phyloP scores from a whole-genome alignment of 2,797 vertebrate species.

The Enteromius unitaeniatus region DNA sequence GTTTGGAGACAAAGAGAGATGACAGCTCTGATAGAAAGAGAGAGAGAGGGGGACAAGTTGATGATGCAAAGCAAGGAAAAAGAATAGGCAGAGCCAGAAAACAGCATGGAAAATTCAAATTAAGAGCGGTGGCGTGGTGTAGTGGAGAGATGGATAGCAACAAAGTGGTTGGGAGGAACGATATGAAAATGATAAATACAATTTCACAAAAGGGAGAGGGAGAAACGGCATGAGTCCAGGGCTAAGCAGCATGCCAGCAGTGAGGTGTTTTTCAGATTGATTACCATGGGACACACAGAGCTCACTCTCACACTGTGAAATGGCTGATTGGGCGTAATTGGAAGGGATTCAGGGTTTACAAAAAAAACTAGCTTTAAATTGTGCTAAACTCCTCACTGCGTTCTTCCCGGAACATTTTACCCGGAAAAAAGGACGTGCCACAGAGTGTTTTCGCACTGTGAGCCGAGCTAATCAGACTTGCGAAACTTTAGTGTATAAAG shows the following conservation, averaged over 20 bases:
- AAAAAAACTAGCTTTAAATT: conserved; percentile 34
- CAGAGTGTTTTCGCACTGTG: neutral
- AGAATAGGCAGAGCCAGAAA: conserved; percentile 20
- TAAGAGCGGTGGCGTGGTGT: neutral
- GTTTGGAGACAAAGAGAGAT: conserved; percentile 49
- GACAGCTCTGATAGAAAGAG: conserved; percentile 46
- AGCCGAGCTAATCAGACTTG: neutral
- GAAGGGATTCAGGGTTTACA: conserved; percentile 35
- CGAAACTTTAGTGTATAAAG: conserved; percentile 9
- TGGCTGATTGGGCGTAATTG: conserved; percentile 54
- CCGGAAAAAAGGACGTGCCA: neutral
- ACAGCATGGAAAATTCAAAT: conserved; percentile 35
- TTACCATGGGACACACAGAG: conserved; percentile 19
- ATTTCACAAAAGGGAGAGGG: conserved; percentile 18
- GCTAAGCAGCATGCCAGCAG: conserved; percentile 18
- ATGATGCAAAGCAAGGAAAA: conserved; percentile 25
- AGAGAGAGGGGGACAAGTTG: conserved; percentile 37
- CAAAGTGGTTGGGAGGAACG: conserved; percentile 11
- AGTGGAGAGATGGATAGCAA: conserved; percentile 1
- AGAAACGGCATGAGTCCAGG: conserved; percentile 18
- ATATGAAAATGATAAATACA: conserved; percentile 28
- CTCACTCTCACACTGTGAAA: conserved; percentile 21
- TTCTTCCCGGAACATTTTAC: neutral
- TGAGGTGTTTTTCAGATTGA: conserved; percentile 43
- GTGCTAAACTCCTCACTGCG: neutral